phyloP scores from a whole-genome alignment of 2,888 invertebrate genomes.

The Synergus umbraculus region DNA sequence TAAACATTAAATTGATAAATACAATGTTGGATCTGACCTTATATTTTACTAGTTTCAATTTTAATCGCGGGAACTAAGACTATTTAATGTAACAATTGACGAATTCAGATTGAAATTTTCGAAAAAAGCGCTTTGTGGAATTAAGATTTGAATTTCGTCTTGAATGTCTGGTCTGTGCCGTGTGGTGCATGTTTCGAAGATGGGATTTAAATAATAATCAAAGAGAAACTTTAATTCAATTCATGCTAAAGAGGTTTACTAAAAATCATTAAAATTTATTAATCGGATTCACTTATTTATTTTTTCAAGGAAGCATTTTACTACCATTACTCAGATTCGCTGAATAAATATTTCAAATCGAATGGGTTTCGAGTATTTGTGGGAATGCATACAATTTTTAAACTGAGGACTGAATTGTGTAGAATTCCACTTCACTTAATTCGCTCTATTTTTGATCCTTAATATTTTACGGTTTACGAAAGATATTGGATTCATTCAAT shows the following conservation, averaged over 20 bases:
- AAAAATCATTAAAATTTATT: constrained; percentile 53
- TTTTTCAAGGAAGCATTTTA: background rate
- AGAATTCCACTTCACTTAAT: constrained; percentile 3
- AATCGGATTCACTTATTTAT: background rate
- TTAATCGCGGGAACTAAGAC: background rate
- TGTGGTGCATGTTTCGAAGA: constrained; percentile 65
- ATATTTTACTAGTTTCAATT: background rate
- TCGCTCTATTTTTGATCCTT: background rate
- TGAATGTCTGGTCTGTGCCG: constrained; percentile 60
- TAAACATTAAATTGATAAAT: background rate
- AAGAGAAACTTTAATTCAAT: constrained; percentile 58
- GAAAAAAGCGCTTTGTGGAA: background rate
- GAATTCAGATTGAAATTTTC: background rate
- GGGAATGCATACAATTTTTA: background rate
- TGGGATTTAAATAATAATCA: constrained; percentile 51
- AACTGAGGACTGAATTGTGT: background rate
- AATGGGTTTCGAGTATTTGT: constrained; percentile 8
- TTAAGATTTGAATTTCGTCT: background rate
- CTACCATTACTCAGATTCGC: background rate
- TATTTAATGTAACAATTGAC: background rate
- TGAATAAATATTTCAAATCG: constrained; percentile 1
- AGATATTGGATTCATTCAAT: background rate
- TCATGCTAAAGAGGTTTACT: constrained; percentile 66
- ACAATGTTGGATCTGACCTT: background rate
- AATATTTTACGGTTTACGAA: background rate